phyloP scores from a whole-genome alignment of 2,888 invertebrate genomes.

The Pardosa pseudoannulata region DNA sequence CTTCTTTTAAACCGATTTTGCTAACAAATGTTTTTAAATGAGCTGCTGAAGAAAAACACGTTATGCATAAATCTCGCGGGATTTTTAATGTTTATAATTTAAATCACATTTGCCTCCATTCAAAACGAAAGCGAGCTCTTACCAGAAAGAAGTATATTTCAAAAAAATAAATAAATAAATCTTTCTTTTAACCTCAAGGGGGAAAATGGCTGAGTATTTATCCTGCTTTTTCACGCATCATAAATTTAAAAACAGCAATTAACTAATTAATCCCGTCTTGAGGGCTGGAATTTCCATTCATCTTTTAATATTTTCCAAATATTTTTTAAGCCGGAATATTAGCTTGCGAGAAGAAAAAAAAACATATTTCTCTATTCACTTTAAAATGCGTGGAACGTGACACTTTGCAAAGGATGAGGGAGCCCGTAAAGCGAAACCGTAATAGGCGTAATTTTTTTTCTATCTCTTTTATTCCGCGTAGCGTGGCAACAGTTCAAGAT shows the following conservation, averaged over 20 bases:
- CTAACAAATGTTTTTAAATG: no score
- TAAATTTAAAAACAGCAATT: neutral
- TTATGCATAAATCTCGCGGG: no score
- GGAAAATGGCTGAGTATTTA: neutral
- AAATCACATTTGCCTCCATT: no score
- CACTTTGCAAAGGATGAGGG: neutral
- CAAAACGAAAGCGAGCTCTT: no score
- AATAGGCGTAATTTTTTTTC: neutral
- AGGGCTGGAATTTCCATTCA: neutral
- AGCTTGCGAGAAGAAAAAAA: neutral
- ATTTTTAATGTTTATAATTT: no score
- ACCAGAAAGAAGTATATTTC: no score
- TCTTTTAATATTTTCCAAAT: neutral
- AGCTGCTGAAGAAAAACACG: no score
- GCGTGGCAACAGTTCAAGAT: neutral
- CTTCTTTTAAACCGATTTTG: no score
- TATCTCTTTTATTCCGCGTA: neutral
- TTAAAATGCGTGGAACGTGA: constrained; percentile 3
- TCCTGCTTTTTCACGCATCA: neutral
- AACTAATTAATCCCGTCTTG: neutral
- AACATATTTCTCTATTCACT: neutral
- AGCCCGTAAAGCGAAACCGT: neutral
- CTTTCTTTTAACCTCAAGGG: no score
- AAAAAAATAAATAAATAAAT: no score
- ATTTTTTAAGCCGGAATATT: neutral